These are phyloP conservation scores for Peucedramus taeniatus DNA, from an alignment of 2,113 vertebrate species.

Conservation along the genomic window DNA sequence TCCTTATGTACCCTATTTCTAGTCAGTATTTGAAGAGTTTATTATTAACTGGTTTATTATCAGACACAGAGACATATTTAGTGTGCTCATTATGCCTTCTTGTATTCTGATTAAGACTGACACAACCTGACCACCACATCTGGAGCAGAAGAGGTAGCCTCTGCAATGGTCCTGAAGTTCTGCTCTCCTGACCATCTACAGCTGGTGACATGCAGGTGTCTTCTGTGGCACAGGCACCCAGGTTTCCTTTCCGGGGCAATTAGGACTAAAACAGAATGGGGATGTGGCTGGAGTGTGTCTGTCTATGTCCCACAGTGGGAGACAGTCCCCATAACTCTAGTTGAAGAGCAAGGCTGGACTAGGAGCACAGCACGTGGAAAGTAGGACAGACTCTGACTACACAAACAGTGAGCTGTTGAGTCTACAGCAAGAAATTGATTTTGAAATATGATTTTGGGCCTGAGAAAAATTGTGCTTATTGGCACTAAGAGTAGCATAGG, in stretches of 20 bases:
- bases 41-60: neutral
- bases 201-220: neutral
- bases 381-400: neutral
- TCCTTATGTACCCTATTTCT: neutral
- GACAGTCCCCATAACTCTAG: neutral
- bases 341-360: neutral
- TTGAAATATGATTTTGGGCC: neutral
- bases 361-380: neutral
- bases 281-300: neutral
- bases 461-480: neutral
- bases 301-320: neutral
- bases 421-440: neutral
- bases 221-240: neutral
- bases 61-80: neutral
- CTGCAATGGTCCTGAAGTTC: neutral
- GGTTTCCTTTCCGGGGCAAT: neutral
- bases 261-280: neutral
- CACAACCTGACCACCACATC: neutral
- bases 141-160: neutral
- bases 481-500: neutral
- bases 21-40: neutral
- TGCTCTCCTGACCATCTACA: neutral
- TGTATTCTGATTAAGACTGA: neutral
- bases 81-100: neutral
- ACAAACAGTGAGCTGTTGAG: neutral